Conservation (phyloP, 2,888 invertebrate species). For the Parnassius orleans region DNA sequence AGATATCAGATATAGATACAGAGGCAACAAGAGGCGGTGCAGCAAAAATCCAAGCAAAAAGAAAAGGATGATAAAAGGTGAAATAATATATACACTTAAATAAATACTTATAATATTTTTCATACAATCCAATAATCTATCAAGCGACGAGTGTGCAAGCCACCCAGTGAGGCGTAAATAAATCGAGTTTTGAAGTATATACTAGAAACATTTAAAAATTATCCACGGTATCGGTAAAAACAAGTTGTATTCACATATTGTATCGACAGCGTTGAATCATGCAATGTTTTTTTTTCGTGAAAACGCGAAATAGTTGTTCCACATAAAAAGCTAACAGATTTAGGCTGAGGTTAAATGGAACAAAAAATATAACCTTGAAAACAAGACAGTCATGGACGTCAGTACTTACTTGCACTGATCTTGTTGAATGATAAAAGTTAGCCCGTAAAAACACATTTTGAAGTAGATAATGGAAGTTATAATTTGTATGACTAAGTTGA, state of each 20-base stretch:
- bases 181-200: constrained; percentile 5
- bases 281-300: constrained; percentile 19
- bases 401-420: constrained; percentile 7
- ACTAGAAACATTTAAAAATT: constrained; percentile 13
- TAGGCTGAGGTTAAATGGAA: constrained; percentile 13
- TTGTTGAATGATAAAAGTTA: constrained; percentile 1
- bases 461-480: constrained; percentile 6
- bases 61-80: no score
- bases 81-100: no score
- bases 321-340: constrained; percentile 24
- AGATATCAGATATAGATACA: no score
- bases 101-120: no score
- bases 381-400: constrained; percentile 17
- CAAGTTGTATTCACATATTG: constrained; percentile 16
- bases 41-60: no score
- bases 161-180: neutral
- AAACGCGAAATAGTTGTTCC: constrained; percentile 17
- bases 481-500: neutral
- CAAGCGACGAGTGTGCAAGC: neutral
- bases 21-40: no score
- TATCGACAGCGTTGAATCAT: constrained; percentile 13
- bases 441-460: neutral
- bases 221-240: constrained; percentile 13
- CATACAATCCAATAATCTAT: neutral
- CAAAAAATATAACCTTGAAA: constrained; percentile 23